phyloP scores from a whole-genome alignment of 2,888 invertebrate genomes.

The Oxytorus armatus region DNA sequence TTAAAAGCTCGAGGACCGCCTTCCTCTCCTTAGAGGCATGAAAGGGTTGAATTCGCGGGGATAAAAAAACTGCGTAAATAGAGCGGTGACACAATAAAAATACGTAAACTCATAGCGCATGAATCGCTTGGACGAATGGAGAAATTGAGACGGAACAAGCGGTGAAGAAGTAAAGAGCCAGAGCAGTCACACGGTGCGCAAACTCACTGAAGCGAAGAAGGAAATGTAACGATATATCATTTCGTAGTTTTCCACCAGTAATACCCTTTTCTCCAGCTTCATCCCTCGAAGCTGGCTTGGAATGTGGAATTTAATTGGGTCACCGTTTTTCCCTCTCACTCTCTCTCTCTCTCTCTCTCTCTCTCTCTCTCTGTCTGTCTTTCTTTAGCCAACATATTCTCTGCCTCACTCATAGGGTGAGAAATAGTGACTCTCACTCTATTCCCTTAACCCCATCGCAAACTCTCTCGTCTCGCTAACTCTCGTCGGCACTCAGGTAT shows the following conservation, averaged over 20 bases:
- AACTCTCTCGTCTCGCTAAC: slow-evolving; percentile 19
- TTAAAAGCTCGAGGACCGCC: slow-evolving; percentile 23
- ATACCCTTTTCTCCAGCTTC: slow-evolving; percentile 19
- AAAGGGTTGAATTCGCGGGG: neutral
- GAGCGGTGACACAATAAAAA: slow-evolving; percentile 22
- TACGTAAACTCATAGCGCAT: slow-evolving; percentile 25
- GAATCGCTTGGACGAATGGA: slow-evolving; percentile 12
- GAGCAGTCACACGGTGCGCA: slow-evolving; percentile 10
- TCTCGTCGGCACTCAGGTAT: slow-evolving; percentile 17
- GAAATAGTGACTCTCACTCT: slow-evolving; percentile 26
- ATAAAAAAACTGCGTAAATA: slow-evolving; percentile 10
- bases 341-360: slow-evolving; percentile 28
- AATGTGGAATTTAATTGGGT: slow-evolving; percentile 79
- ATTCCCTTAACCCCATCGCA: slow-evolving; percentile 28
- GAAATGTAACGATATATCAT: slow-evolving; percentile 52
- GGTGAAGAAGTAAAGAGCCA: slow-evolving; percentile 9
- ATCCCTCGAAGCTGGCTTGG: slow-evolving; percentile 46
- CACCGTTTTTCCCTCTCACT: slow-evolving; percentile 62
- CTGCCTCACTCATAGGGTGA: slow-evolving; percentile 5
- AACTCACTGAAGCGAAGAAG: slow-evolving; percentile 31
- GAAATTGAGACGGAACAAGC: neutral
- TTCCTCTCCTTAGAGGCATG: neutral
- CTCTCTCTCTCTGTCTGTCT: slow-evolving; percentile 22
- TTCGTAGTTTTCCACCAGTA: slow-evolving; percentile 41
- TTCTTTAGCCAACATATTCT: slow-evolving; percentile 35